Conservation (phyloP, 2,888 invertebrate genomes). For the Neoscelio sp. region DNA sequence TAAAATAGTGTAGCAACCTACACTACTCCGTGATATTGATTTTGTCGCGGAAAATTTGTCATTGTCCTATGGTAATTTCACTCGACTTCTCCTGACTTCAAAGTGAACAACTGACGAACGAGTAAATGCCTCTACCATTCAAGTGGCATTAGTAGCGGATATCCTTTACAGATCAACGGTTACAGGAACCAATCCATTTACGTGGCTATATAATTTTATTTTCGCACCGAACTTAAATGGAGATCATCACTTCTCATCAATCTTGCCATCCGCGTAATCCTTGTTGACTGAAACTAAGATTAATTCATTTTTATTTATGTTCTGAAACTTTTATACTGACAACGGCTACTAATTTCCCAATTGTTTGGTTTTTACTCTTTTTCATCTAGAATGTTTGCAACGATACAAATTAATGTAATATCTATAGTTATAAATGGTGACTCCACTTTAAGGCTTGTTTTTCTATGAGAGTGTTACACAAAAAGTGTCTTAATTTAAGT, state of each 20-base stretch:
- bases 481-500: too few relatives aligned
- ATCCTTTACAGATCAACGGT: slow-evolving; percentile 56
- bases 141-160: slow-evolving; percentile 44
- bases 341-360: slow-evolving; percentile 20
- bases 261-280: slow-evolving; percentile 42
- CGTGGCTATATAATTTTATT: slow-evolving; percentile 56
- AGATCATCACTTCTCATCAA: slow-evolving; percentile 58
- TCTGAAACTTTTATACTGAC: not conserved
- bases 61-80: slow-evolving; percentile 7
- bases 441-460: too few relatives aligned
- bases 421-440: too few relatives aligned
- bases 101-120: slow-evolving; percentile 45
- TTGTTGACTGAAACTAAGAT: slow-evolving; percentile 44
- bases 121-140: slow-evolving; percentile 52
- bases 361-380: not conserved
- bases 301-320: slow-evolving; percentile 53
- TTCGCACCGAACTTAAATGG: slow-evolving; percentile 47
- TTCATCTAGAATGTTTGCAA: too few relatives aligned
- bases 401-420: too few relatives aligned
- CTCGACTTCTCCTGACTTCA: not conserved
- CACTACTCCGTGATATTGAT: too few relatives aligned
- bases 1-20: too few relatives aligned
- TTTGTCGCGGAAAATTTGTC: too few relatives aligned
- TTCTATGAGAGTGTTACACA: too few relatives aligned
- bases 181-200: slow-evolving; percentile 55